Evolutionary conservation across 2,113 vertebrate genomes (phyloP).

Genomic region (Jaculus jaculus): DNA sequence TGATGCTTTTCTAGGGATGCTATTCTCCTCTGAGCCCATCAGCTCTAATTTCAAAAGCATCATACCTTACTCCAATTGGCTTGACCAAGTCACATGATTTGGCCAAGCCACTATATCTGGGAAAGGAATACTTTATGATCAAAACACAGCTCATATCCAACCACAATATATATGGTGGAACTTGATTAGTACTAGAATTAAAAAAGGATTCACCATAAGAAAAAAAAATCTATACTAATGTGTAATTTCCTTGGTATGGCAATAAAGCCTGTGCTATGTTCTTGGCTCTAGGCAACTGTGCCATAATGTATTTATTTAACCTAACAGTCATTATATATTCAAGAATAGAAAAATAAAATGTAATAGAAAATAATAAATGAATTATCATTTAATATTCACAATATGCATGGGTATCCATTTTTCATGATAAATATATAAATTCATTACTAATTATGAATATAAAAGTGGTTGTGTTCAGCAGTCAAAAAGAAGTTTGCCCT

Average conservation of each 20-base stretch:
- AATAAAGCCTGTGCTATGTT: background rate
- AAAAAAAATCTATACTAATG: background rate
- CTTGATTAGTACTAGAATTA: background rate
- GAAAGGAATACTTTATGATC: background rate
- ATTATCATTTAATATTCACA: background rate
- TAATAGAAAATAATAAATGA: background rate
- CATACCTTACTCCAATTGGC: background rate
- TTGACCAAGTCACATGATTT: background rate
- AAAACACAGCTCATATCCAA: background rate
- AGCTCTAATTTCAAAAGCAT: background rate
- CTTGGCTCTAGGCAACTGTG: background rate
- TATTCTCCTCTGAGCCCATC: background rate
- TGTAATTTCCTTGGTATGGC: background rate
- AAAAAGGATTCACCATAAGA: background rate
- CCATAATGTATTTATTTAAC: background rate
- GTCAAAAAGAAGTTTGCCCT: background rate
- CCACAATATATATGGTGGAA: background rate
- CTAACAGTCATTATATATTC: background rate
- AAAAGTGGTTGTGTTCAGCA: background rate
- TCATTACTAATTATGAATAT: background rate
- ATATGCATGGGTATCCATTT: background rate
- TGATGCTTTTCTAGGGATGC: rapidly evolving
- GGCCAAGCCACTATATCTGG: background rate
- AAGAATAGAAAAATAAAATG: background rate
- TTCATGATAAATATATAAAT: background rate